Evolutionary conservation across 2,888 invertebrate genomes (phyloP), one percentile per base, ranked within the genome.

Genomic region (Epistrophella euchroma): DNA sequence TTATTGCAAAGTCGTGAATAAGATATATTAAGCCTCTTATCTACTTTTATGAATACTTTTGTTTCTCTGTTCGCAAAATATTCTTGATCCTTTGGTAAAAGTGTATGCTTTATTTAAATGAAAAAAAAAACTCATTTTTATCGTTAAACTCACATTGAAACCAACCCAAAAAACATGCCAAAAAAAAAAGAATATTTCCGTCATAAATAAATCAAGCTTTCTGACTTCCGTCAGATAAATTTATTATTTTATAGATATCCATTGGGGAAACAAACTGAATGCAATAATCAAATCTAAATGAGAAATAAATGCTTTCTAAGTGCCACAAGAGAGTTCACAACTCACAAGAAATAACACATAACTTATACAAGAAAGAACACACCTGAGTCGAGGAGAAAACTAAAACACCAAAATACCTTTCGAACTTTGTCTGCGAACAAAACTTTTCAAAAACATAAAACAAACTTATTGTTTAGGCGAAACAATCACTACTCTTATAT

Each of bases 271-370:
- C n/a, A 7, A 55, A n/a, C 9, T 25, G 9, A 55, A 55, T 28
- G 11, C 32, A 56, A 56, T 32, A 56, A 0, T 28, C n/a, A 32
- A 55, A 32, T 28, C 10, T 55, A 55, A 55, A 55, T 58, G 40
- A 43, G 2, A 62, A 40, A 62, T 62, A 62, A 62, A 62, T 40
- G 60, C 4, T 62, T 43, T 25, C 40, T 62, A 25, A 37, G 35
- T 35, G 43, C 32, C 45, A 28, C 43, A 25, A 17, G 40, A 17
- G 62, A 43, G 2, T 64, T 64, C 17, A 17, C 28, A 64, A 47
- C 17, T 64, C 17, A 28, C 17, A 64, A 11, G 25, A 47, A 13
- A 43, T 2, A 5, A 15, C 4, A 13, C 13, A 15, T 6, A 4
- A 40, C 13, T 15, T 15, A 15, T 40, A 15, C 17, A 64, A 11